Evolutionary conservation across 2,888 invertebrate species (phyloP).

Genomic region (Polydrusus pterygomalis): DNA sequence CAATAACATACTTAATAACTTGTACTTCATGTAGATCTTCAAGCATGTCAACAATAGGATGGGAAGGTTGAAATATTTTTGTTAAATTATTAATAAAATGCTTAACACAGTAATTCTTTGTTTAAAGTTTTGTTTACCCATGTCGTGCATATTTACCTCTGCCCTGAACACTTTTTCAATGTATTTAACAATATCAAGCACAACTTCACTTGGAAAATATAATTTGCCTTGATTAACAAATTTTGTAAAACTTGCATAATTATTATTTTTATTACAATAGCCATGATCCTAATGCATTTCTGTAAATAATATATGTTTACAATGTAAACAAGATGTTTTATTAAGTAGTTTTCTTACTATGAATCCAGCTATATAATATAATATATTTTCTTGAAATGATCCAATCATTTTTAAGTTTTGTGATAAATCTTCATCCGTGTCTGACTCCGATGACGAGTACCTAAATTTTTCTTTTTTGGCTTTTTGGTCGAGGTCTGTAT

Average conservation of each 20-base stretch:
- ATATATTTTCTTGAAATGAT: constrained; percentile 42
- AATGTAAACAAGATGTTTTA: constrained; percentile 19
- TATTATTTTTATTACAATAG: constrained; percentile 26
- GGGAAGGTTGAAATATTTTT: constrained; percentile 43
- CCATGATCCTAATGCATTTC: constrained; percentile 12
- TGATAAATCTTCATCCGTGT: too few species aligned
- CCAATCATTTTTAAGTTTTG: too few species aligned
- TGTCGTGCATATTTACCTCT: constrained; percentile 29
- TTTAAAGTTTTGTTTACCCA: constrained; percentile 30
- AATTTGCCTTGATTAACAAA: constrained; percentile 45
- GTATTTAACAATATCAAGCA: constrained; percentile 35
- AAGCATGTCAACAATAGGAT: constrained; percentile 44
- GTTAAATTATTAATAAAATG: constrained; percentile 40
- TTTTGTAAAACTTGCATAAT: constrained; percentile 40
- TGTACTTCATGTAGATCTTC: constrained; percentile 50
- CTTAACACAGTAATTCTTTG: constrained; percentile 28
- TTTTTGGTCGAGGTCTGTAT: background rate
- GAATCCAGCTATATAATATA: constrained; percentile 31
- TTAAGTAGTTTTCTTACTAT: constrained; percentile 22
- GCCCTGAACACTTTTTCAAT: constrained; percentile 29
- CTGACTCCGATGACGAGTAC: too few species aligned
- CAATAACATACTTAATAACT: constrained; percentile 25
- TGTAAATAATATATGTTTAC: constrained; percentile 27
- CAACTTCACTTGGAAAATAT: constrained; percentile 36
- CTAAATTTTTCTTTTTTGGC: too few species aligned